Evolutionary conservation across 2,888 invertebrate species (phyloP).

Genomic region (Volucella bombylans): DNA sequence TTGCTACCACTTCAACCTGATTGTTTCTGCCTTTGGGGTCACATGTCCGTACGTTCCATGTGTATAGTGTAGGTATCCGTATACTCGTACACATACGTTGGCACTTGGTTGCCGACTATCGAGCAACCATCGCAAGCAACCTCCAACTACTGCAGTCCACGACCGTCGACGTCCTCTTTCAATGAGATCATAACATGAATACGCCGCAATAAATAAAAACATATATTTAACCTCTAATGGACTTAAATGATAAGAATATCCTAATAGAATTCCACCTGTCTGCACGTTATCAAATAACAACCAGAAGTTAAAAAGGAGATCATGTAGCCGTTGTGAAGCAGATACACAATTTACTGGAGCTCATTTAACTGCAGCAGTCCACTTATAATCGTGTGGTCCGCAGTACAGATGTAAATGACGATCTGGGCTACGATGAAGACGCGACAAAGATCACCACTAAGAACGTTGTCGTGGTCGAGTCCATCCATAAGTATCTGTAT

Average conservation of each 20-base stretch:
- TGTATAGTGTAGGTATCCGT: no score
- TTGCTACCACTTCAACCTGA: constrained; percentile 56
- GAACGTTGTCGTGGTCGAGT: constrained; percentile 14
- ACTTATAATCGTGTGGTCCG: constrained; percentile 65
- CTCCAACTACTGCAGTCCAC: no score
- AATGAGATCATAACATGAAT: constrained; percentile 53
- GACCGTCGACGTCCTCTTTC: constrained; percentile 22
- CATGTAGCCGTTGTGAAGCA: constrained; percentile 71
- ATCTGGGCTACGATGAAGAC: constrained; percentile 68
- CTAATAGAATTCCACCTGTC: constrained; percentile 75
- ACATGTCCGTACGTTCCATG: not conserved
- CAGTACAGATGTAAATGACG: constrained; percentile 70
- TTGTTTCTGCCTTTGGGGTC: constrained; percentile 43
- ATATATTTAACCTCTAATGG: constrained; percentile 77
- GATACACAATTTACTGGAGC: constrained; percentile 50
- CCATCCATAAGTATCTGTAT: constrained; percentile 19
- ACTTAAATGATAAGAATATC: constrained; percentile 75
- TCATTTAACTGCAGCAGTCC: constrained; percentile 19
- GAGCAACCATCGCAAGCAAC: no score
- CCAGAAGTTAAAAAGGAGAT: constrained; percentile 76
- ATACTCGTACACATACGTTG: not conserved
- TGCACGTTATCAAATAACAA: constrained; percentile 75
- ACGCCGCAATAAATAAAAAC: constrained; percentile 70
- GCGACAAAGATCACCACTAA: constrained; percentile 48
- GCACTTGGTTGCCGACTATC: no score